Percentiles rank a stretch among this genome's conserved stretches.
Evolutionary conservation across 2,888 invertebrate genomes (phyloP).

Genomic region (Tanaodytes sp.): DNA sequence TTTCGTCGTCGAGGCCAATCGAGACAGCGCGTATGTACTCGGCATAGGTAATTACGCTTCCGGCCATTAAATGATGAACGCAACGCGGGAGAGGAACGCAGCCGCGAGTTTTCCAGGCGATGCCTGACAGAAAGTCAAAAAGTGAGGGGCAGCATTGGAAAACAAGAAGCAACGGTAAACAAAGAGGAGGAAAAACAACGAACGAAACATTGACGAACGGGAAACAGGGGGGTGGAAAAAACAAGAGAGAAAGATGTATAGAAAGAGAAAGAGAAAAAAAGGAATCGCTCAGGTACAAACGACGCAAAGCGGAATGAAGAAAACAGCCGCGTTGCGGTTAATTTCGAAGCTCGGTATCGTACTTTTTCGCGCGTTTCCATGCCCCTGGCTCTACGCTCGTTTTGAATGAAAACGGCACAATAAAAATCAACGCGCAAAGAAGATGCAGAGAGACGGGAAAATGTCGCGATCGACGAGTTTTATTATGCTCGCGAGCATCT

Average conservation of each 20-base stretch:
- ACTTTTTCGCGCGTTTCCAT: slow-evolving; percentile 37
- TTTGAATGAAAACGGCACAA: slow-evolving; percentile 51
- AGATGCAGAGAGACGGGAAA: slow-evolving; percentile 32
- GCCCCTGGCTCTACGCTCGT: slow-evolving; percentile 29
- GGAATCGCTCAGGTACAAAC: no score
- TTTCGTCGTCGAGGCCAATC: slow-evolving; percentile 44
- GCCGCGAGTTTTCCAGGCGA: slow-evolving; percentile 30
- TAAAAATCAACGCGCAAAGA: slow-evolving; percentile 27
- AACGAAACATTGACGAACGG: no score
- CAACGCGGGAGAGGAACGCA: slow-evolving; percentile 25
- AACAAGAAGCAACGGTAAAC: not conserved
- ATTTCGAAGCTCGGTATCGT: slow-evolving; percentile 53
- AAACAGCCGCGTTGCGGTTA: slow-evolving; percentile 55
- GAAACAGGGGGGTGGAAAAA: slow-evolving; percentile 1
- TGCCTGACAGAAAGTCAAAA: slow-evolving; percentile 34
- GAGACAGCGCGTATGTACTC: slow-evolving; percentile 43
- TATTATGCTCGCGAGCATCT: slow-evolving; percentile 39
- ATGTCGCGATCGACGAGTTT: slow-evolving; percentile 45
- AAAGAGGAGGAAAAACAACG: slow-evolving; percentile 7
- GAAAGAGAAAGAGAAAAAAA: slow-evolving; percentile 30
- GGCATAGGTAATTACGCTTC: slow-evolving; percentile 68
- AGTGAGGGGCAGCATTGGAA: slow-evolving; percentile 13
- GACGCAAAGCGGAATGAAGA: slow-evolving; percentile 41
- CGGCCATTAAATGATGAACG: slow-evolving; percentile 64
- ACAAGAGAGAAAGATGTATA: not conserved